Conservation (phyloP, 2,888 invertebrate species). For the Callinectes sapidus region DNA sequence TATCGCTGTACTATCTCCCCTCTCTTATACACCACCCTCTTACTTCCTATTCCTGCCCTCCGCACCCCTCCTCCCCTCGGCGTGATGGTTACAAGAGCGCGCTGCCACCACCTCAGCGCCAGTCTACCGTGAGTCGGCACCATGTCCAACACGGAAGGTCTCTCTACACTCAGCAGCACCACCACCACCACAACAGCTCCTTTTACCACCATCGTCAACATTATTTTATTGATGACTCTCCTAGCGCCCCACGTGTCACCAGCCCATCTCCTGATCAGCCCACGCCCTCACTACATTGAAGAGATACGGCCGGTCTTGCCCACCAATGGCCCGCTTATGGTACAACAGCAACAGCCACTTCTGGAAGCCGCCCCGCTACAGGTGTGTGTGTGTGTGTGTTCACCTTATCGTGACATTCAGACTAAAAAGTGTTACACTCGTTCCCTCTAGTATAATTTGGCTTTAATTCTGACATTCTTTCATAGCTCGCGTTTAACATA, state of each 20-base stretch:
- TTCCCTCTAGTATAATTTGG: too few species aligned
- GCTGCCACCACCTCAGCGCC: not conserved
- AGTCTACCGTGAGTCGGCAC: not conserved
- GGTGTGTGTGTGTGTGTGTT: not conserved
- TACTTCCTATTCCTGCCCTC: not conserved
- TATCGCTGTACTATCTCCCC: not conserved
- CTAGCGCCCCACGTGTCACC: not conserved
- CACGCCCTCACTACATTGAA: not conserved
- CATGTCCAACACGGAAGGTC: not conserved
- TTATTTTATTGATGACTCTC: not conserved
- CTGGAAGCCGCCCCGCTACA: not conserved
- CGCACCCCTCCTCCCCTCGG: not conserved
- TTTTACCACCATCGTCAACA: not conserved
- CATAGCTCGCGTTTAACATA: too few species aligned
- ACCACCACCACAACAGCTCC: not conserved
- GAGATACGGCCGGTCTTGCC: not conserved
- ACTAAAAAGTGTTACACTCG: too few species aligned
- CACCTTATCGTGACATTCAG: too few species aligned
- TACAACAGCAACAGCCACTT: not conserved
- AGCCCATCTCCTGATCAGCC: not conserved
- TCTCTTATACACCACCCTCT: not conserved
- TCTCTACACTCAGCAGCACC: not conserved
- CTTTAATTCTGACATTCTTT: too few species aligned
- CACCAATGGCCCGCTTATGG: not conserved
- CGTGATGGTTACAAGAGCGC: not conserved